These are phyloP conservation scores for Omphaloscelis lunosa DNA, from an alignment of 2,888 invertebrate species.

Conservation along the genomic window DNA sequence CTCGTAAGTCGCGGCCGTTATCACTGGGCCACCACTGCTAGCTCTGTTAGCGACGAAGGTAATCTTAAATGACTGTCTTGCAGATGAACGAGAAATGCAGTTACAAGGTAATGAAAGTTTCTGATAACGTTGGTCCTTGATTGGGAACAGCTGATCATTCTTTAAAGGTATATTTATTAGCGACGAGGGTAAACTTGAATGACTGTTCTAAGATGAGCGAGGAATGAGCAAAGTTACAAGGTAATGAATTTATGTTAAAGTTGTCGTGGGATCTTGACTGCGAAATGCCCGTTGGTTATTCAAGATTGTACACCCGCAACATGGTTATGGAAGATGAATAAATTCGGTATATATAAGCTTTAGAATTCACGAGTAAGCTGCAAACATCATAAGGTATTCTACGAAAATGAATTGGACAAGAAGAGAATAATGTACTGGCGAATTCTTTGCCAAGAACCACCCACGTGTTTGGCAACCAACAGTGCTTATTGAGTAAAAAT, in stretches of 20 bases:
- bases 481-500: not conserved
- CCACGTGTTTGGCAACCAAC: conserved; percentile 6
- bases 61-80: not conserved
- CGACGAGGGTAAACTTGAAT: not conserved
- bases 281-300: not conserved
- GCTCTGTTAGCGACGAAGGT: too few species aligned
- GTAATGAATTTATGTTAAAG: not conserved
- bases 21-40: too few species aligned
- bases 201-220: not conserved
- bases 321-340: not conserved
- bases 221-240: not conserved
- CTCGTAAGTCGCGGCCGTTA: too few species aligned
- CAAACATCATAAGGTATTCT: conserved; percentile 15
- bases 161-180: not conserved
- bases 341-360: not conserved
- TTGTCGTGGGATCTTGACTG: not conserved
- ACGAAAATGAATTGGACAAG: conserved; percentile 15
- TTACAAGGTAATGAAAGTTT: conserved; percentile 25
- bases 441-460: conserved; percentile 23
- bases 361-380: not conserved
- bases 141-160: not conserved
- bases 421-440: not conserved
- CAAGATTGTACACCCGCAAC: not conserved
- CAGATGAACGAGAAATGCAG: conserved; percentile 16
- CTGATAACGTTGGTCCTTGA: not conserved